These are phyloP conservation scores for Drosophila persimilis DNA, from an alignment of 1,140 invertebrate genomes.

Conservation along the genomic window DNA sequence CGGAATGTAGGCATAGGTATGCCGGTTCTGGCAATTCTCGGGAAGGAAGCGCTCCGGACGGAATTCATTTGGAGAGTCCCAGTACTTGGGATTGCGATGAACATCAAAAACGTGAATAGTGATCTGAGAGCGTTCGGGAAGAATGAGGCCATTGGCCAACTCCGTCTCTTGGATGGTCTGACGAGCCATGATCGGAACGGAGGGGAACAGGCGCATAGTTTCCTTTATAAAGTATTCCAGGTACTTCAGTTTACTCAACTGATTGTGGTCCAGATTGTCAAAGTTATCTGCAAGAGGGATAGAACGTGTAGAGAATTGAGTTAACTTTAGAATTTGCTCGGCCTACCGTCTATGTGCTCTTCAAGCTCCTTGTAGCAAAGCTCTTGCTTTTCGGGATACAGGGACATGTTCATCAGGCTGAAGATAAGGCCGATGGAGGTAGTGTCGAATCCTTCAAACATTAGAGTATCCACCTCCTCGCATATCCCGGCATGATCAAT, in stretches of 20 bases:
- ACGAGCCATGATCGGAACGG: constrained; percentile 87
- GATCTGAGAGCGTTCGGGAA: constrained; percentile 84
- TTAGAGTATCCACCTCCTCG: constrained; percentile 93
- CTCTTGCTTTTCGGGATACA: constrained; percentile 86
- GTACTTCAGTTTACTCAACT: constrained; percentile 86
- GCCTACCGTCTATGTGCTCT: constrained; percentile 53
- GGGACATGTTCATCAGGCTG: constrained; percentile 85
- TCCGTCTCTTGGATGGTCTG: constrained; percentile 84
- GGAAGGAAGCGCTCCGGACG: constrained; percentile 89
- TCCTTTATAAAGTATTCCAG: constrained; percentile 87
- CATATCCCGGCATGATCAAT: constrained; percentile 76
- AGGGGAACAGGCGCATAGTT: constrained; percentile 86
- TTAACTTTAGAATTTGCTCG: accelerated
- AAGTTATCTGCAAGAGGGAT: constrained; percentile 49
- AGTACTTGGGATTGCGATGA: constrained; percentile 86
- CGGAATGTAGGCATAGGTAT: constrained; percentile 85
- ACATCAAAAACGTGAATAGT: constrained; percentile 84
- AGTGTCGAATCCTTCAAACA: constrained; percentile 91
- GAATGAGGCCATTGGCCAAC: constrained; percentile 70
- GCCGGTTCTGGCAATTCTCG: constrained; percentile 85
- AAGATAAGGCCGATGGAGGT: constrained; percentile 86
- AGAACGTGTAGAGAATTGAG: background rate
- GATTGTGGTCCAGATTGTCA: constrained; percentile 83
- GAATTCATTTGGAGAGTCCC: constrained; percentile 89
- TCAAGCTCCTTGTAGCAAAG: constrained; percentile 84